Percentiles rank a stretch among this genome's conserved stretches.
These are phyloP conservation scores for Mellivora capensis DNA, from an alignment of 2,113 vertebrate species.

Conservation along the genomic window DNA sequence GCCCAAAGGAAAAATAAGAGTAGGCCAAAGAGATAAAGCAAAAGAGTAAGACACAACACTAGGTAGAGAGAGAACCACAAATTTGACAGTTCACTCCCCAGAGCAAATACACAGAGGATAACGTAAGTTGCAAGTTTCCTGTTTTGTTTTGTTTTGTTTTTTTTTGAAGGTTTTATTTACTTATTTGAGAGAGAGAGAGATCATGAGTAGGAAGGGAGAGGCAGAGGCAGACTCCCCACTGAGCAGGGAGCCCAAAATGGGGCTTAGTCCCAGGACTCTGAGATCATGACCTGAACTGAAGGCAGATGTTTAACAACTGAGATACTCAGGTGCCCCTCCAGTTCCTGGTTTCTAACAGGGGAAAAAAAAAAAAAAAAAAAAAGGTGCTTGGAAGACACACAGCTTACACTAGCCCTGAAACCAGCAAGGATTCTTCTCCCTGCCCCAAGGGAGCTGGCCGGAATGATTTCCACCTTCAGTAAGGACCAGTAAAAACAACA, in stretches of 20 bases:
- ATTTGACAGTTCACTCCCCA: not conserved
- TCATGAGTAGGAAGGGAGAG: not conserved
- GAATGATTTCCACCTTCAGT: not conserved
- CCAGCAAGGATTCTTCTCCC: not conserved
- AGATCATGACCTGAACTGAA: not conserved
- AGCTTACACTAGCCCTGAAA: not conserved
- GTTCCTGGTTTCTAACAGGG: not conserved
- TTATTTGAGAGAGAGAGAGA: not conserved
- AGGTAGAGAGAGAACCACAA: not conserved
- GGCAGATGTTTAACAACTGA: not conserved
- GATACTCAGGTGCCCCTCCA: not conserved
- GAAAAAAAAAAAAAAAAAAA: not conserved
- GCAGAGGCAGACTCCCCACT: not conserved
- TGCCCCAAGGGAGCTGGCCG: rapidly evolving
- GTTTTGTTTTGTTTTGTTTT: too few species aligned
- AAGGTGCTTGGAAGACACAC: not conserved
- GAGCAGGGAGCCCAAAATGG: not conserved
- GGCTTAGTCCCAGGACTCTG: not conserved
- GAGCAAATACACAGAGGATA: not conserved
- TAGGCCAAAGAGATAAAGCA: not conserved
- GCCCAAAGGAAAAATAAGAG: not conserved
- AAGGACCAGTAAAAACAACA: not conserved
- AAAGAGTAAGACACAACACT: not conserved
- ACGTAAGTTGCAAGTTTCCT: not conserved
- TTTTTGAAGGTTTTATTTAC: too few species aligned